Base-by-base conservation (phyloP, 2,113 vertebrate species). In the Urocitellus parryii region DNA sequence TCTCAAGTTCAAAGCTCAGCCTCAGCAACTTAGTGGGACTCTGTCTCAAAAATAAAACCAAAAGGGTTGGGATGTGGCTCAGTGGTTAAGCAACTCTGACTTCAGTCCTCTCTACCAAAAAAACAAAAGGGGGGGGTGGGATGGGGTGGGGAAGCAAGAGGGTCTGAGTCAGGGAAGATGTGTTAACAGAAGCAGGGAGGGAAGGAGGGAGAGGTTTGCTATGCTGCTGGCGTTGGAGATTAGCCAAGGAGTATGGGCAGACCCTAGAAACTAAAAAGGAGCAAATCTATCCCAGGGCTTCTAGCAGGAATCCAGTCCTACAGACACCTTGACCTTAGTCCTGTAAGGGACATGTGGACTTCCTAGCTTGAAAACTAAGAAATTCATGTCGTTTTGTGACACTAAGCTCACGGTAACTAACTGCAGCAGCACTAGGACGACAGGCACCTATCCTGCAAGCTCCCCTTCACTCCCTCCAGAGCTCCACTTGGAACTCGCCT, bases 71-170 rank as follows among this genome's bases (percentile, higher is more conserved):
- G 56, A 8, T 24, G 6, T 58, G 20, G 20, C 20, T 58, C 20
- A 24, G 20, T 58, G 56, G 7, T 24, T 58, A 58, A 58, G 56
- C 7, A 18, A 20, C 20, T 20, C 20, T 58, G 56, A 20, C 20
- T 58, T 58, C 56, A 58, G 22, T 58, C 20, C 20, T 22, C 20
- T 2, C 5, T 22, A 58, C 18, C 1, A 58, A 58, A 58, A 58
- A 58, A 58, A 58, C 8, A 58, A 45, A 45, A 45, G 6, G 7
- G 6, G 5, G 17, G 5, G n/a, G n/a, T n/a, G n/a, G n/a, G n/a
- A n/a, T n/a, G n/a, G n/a, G 53, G 53, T 16, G 18, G 56, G 56
- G 7, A 1, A 8, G 7, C 5, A 37, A 24, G 0, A 17, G 1
- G 13, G 13, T 32, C 13, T 0, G 10, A 42, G 27, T 68, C 5